Evolutionary conservation across 2,888 invertebrate species (phyloP).

Genomic region (Drosophila pegasa): DNA sequence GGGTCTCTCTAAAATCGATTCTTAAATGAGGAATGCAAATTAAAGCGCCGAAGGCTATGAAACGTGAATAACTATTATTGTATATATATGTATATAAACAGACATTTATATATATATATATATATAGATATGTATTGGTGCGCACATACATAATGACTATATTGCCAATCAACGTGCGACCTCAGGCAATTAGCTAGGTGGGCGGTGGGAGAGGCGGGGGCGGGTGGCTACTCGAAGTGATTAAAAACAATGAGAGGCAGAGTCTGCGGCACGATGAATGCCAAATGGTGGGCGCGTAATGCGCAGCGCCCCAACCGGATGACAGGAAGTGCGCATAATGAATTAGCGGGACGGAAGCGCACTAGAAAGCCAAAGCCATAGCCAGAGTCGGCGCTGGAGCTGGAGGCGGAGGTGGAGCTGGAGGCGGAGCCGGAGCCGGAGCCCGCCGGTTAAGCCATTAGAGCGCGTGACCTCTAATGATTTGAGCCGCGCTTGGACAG

Average conservation of each 20-base stretch:
- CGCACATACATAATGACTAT: constrained; percentile 43
- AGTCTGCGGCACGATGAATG: neutral
- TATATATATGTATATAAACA: constrained; percentile 13
- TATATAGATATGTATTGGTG: constrained; percentile 8
- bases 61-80: constrained; percentile 50
- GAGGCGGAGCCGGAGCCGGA: constrained; percentile 20
- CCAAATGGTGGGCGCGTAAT: constrained; percentile 14
- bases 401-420: neutral
- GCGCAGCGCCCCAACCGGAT: constrained; percentile 49
- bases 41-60: constrained; percentile 13
- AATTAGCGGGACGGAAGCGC: constrained; percentile 70
- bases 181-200: constrained; percentile 23
- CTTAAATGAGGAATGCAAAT: constrained; percentile 49
- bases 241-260: constrained; percentile 66
- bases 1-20: constrained; percentile 17
- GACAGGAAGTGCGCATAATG: constrained; percentile 75
- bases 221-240: constrained; percentile 57
- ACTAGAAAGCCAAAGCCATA: constrained; percentile 39
- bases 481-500: constrained; percentile 15
- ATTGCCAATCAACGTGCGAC: constrained; percentile 54
- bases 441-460: constrained; percentile 26
- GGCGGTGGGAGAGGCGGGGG: neutral
- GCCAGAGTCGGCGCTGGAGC: neutral
- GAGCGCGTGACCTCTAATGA: constrained; percentile 12
- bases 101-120: neutral